Conservation (phyloP, 2,888 invertebrate species). For the Ornithoptera alexandrae region DNA sequence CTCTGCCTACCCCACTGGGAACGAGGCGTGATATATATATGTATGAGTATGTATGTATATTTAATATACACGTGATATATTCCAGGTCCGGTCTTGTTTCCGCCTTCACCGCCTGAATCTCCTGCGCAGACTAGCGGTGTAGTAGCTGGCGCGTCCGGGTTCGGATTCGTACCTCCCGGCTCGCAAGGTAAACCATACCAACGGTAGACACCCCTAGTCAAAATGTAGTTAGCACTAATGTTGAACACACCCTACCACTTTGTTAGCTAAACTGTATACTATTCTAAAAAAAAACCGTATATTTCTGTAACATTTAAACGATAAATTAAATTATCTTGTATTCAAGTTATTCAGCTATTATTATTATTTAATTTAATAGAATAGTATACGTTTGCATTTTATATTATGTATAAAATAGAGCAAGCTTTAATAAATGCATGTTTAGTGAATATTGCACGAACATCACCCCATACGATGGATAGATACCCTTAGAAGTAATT, state of each 20-base stretch:
- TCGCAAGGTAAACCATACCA: slow-evolving; percentile 81
- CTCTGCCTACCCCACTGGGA: too few relatives aligned
- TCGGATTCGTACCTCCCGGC: slow-evolving; percentile 90
- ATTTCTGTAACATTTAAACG: not conserved
- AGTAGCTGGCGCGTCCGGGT: slow-evolving; percentile 90
- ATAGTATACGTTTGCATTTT: slow-evolving; percentile 57
- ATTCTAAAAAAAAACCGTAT: not conserved
- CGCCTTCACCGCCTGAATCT: slow-evolving; percentile 83
- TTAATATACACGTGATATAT: slow-evolving; percentile 32
- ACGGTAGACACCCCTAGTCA: slow-evolving; percentile 62
- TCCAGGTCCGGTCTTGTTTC: slow-evolving; percentile 90
- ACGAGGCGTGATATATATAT: too few relatives aligned
- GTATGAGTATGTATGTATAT: too few relatives aligned
- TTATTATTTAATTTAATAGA: slow-evolving; percentile 21
- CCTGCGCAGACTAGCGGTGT: slow-evolving; percentile 89
- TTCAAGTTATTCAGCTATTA: not conserved
- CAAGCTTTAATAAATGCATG: slow-evolving; percentile 57
- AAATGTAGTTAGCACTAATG: slow-evolving; percentile 64
- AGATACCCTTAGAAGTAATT: slow-evolving; percentile 6
- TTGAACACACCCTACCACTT: slow-evolving; percentile 29
- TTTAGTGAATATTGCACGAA: slow-evolving; percentile 50
- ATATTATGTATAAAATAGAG: slow-evolving; percentile 42
- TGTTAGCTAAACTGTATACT: slow-evolving; percentile 23
- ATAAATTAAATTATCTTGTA: not conserved
- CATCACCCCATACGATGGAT: slow-evolving; percentile 36